Base-by-base conservation (phyloP, 2,113 vertebrate species). In the Psammodynastes pulverulentus region DNA sequence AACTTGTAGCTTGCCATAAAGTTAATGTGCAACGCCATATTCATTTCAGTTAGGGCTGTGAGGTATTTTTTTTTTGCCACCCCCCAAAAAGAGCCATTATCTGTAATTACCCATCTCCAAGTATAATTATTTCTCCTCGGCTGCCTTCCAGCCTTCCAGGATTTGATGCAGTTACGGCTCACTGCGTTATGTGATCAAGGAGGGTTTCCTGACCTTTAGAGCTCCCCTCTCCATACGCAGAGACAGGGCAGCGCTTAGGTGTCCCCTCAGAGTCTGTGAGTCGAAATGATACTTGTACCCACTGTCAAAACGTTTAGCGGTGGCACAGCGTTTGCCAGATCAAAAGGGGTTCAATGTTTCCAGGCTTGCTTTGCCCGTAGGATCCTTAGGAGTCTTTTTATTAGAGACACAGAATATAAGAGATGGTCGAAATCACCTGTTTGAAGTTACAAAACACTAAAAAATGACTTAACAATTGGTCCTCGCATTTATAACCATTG, bases 61-160 rank as follows among this genome's bases (percentile, higher is more conserved):
- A 96, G 96, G n/a, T 93, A 90, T 96, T 96, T 94, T 95, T 96
- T 97, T 96, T 94, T 94, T 96, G 95, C 97, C 96, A 96, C 97
- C 97, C 97, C 91, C 92, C 91, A 89, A 95, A 92, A 95, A 97
- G 97, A 96, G 94, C 95, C 96, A 97, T 98, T 98, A 98, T 96
- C 97, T 95, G 94, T 98, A 98, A 98, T 98, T 97, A 97, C 96
- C 97, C 96, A 97, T 98, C 97, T 97, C 96, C 96, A 96, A 95
- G 95, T 94, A 86, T 97, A 97, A 98, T 97, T 97, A 97, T 97
- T 97, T 97, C 95, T 96, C 95, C 94, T 72, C 93, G 92, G 95
- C 92, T 95, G 92, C 96, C 97, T 96, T 96, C 89, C 95, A 96
- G 96, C 97, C 96, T 97, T 97, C 96, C 94, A 96, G 96, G 95